These are phyloP conservation scores for Cochlearius cochlearius DNA, from an alignment of 2,113 vertebrate species.

Conservation along the genomic window DNA sequence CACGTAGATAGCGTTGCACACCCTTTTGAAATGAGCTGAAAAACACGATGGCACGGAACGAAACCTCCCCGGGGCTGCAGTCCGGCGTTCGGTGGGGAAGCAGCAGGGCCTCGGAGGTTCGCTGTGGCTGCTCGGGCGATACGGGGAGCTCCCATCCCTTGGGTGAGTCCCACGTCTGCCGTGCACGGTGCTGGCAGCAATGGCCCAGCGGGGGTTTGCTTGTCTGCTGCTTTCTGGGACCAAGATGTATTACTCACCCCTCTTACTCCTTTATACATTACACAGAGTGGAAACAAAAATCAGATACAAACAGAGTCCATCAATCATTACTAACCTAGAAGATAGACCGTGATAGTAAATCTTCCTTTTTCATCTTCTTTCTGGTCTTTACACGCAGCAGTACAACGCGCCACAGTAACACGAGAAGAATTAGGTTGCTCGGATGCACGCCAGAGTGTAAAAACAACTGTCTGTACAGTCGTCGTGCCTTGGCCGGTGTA, in stretches of 20 bases:
- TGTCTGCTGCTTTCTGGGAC: background rate
- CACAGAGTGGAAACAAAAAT: constrained; percentile 5
- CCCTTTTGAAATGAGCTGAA: background rate
- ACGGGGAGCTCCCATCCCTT: background rate
- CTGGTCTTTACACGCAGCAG: background rate
- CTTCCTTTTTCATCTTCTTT: background rate
- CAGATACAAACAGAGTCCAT: background rate
- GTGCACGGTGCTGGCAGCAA: rapidly evolving
- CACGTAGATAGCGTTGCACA: background rate
- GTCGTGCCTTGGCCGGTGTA: background rate
- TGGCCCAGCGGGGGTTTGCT: background rate
- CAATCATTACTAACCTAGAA: background rate
- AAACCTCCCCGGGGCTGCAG: background rate
- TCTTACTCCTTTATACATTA: background rate
- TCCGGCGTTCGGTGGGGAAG: background rate
- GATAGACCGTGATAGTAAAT: background rate
- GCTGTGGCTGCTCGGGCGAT: rapidly evolving
- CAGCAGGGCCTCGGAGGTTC: background rate
- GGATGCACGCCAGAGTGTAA: background rate
- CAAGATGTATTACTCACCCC: background rate
- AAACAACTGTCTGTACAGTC: background rate
- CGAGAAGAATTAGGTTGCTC: background rate
- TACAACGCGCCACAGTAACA: background rate
- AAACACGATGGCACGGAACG: background rate
- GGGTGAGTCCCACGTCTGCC: background rate